phyloP scores from a whole-genome alignment of 2,888 invertebrate genomes.

The Pecten maximus region DNA sequence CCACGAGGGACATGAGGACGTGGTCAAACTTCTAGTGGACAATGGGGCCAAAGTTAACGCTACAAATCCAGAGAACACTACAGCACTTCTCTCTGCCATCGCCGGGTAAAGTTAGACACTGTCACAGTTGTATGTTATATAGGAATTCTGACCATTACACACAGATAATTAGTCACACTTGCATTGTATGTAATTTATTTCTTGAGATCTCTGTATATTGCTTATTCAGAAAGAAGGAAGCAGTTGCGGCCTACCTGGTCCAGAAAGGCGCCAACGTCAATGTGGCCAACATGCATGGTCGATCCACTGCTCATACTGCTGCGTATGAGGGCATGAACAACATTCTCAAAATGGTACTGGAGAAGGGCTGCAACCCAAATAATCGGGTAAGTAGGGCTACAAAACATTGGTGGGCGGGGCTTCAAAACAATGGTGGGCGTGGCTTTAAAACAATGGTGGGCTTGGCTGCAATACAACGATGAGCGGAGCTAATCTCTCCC shows the following conservation, averaged over 20 bases:
- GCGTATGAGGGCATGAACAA: conserved; percentile 91
- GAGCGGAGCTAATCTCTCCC: too few relatives aligned
- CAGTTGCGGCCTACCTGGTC: conserved; percentile 87
- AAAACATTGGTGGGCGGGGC: neutral
- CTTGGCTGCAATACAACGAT: neutral
- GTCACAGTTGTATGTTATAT: too few relatives aligned
- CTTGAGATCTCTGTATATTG: too few relatives aligned
- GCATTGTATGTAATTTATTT: too few relatives aligned
- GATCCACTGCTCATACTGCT: conserved; percentile 91
- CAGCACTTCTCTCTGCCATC: conserved; percentile 65
- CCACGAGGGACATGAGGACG: conserved; percentile 63
- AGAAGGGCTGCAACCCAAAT: conserved; percentile 88
- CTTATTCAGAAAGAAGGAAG: conserved; percentile 83
- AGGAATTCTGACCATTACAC: too few relatives aligned
- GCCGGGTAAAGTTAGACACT: conserved; percentile 59
- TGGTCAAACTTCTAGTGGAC: conserved; percentile 60
- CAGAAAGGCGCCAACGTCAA: conserved; percentile 88
- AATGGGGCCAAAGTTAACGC: conserved; percentile 60
- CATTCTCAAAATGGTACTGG: conserved; percentile 88
- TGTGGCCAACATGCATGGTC: conserved; percentile 89
- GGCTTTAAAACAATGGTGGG: neutral
- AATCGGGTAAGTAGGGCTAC: conserved; percentile 83
- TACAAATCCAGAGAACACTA: conserved; percentile 60
- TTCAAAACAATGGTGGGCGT: neutral
- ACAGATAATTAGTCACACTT: too few relatives aligned